A percentile compares a stretch with the other conserved stretches of the same genome.
phyloP scores from a whole-genome alignment of 1,140 invertebrate species.

The Atopsyche davidsoni region DNA sequence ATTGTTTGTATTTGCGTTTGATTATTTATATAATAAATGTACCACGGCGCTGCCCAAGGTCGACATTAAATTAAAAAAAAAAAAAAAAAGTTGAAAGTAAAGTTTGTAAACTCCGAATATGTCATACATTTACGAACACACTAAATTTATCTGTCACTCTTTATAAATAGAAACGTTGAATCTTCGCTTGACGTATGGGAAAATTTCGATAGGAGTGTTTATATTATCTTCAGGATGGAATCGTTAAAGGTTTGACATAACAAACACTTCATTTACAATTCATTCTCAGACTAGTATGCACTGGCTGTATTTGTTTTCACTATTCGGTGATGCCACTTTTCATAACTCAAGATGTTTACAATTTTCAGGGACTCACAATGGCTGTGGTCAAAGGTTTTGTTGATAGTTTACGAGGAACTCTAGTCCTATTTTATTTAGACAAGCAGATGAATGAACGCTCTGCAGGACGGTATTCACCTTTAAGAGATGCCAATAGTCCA shows the following conservation, averaged over 20 bases:
- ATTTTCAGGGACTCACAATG: conserved; percentile 56
- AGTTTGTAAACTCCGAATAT: not conserved
- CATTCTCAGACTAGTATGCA: too few species aligned
- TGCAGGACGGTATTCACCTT: conserved; percentile 46
- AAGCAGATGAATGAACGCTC: conserved; percentile 62
- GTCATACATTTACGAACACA: not conserved
- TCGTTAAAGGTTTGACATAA: conserved; percentile 22
- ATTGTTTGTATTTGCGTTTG: too few species aligned
- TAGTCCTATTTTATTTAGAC: conserved; percentile 64
- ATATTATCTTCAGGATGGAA: conserved; percentile 11
- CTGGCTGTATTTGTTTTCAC: too few species aligned
- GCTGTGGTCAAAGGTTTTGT: conserved; percentile 59
- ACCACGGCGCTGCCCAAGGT: too few species aligned
- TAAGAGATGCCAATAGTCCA: conserved; percentile 38
- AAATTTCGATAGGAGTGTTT: conserved; percentile 1
- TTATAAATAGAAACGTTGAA: conserved; percentile 18
- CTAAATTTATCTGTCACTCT: conserved; percentile 16
- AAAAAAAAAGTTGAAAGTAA: not conserved
- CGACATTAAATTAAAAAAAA: too few species aligned
- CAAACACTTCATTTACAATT: too few species aligned
- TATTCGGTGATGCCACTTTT: too few species aligned
- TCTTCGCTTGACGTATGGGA: conserved; percentile 3
- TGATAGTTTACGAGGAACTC: conserved; percentile 63
- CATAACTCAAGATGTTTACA: too few species aligned
- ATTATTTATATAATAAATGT: too few species aligned